Evolutionary conservation across 30 jellyfish, hydroid and myxozoan species (phyloP).

Genomic region (Morbakka virulenta): DNA sequence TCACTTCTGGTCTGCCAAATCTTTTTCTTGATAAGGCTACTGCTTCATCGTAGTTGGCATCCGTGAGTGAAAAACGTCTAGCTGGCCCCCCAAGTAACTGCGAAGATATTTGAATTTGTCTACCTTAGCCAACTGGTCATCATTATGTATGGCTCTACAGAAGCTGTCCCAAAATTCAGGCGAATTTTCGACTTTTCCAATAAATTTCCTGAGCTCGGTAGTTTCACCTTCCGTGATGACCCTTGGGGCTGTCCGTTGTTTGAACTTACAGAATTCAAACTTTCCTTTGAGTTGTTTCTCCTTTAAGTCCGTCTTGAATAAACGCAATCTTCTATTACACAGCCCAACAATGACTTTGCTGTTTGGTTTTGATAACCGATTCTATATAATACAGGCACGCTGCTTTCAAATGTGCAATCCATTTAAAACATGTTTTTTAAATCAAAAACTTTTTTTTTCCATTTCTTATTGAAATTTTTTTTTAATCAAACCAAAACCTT

Average conservation of each 20-base stretch:
- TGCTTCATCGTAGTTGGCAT: slow-evolving; percentile 5
- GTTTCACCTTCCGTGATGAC: slow-evolving; percentile 4
- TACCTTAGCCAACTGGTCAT: slow-evolving; percentile 21
- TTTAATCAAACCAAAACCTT: no score
- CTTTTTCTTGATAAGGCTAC: background rate
- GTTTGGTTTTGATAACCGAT: no score
- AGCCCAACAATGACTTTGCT: no score
- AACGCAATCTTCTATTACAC: slow-evolving; percentile 1
- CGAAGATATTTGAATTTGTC: slow-evolving; percentile 41
- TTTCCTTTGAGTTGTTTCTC: background rate
- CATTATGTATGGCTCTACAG: slow-evolving; percentile 35
- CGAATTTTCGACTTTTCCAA: slow-evolving; percentile 31
- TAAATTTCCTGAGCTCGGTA: slow-evolving; percentile 28
- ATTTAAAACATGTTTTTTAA: no score
- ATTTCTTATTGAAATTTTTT: no score
- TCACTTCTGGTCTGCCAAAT: slow-evolving; percentile 23
- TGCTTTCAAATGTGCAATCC: no score
- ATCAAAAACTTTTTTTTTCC: no score
- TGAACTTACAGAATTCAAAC: background rate
- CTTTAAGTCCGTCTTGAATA: background rate
- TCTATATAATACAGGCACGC: no score
- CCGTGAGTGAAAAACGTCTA: slow-evolving; percentile 18
- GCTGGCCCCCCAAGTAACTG: slow-evolving; percentile 52
- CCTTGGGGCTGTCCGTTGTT: background rate
- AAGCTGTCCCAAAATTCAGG: slow-evolving; percentile 53